Conservation (phyloP, 1,140 invertebrate genomes). For the Parapsyche elsis region DNA sequence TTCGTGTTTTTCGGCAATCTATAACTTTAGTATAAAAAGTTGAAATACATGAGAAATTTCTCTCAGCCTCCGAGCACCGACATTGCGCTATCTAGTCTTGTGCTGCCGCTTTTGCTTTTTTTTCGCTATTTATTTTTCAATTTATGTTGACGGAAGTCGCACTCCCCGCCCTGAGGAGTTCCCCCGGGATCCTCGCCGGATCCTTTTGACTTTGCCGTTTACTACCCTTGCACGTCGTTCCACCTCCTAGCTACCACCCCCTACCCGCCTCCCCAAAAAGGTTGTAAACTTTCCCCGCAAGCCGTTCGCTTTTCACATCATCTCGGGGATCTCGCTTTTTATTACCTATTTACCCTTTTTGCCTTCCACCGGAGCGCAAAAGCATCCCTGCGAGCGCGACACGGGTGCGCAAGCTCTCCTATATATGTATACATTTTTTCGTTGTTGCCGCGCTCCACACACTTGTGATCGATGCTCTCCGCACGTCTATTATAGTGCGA, state of each 20-base stretch:
- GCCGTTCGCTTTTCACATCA: slow-evolving; percentile 55
- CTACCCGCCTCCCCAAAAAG: neutral
- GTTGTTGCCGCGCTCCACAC: neutral
- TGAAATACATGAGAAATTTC: slow-evolving; percentile 35
- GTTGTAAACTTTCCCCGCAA: slow-evolving; percentile 45
- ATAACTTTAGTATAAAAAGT: neutral
- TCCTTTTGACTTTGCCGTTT: slow-evolving; percentile 49
- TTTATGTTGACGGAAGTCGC: slow-evolving; percentile 36
- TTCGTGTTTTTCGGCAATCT: slow-evolving; percentile 1
- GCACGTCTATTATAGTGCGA: neutral
- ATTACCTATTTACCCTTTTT: slow-evolving; percentile 55
- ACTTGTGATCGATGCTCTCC: slow-evolving; percentile 14
- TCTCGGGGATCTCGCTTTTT: slow-evolving; percentile 52
- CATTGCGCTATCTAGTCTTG: neutral
- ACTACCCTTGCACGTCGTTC: slow-evolving; percentile 39
- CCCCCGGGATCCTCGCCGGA: slow-evolving; percentile 1
- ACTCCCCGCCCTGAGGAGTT: neutral
- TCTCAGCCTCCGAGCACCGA: neutral
- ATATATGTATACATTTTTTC: neutral
- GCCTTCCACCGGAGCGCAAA: slow-evolving; percentile 46
- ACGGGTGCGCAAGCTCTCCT: neutral
- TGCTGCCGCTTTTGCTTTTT: neutral
- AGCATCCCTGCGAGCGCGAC: slow-evolving; percentile 38
- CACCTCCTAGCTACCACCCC: slow-evolving; percentile 13
- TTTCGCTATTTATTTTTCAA: slow-evolving; percentile 47